Evolutionary conservation across 1,140 invertebrate species (phyloP).

Genomic region (Platyura marginata): DNA sequence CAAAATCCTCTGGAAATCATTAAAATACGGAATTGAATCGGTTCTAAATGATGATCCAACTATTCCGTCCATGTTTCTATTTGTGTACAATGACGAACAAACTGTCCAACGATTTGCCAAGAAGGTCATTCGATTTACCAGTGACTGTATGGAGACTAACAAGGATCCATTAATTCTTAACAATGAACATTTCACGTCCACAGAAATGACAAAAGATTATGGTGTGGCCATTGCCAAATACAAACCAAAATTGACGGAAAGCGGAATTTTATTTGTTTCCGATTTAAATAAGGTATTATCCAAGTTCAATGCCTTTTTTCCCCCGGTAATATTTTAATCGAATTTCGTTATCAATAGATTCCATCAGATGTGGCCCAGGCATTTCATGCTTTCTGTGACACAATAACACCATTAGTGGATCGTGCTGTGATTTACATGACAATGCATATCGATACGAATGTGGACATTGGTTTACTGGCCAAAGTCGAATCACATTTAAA

Average conservation of each 20-base stretch:
- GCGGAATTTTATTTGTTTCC: slow-evolving; percentile 14
- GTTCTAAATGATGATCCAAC: background rate
- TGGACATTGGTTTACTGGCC: background rate
- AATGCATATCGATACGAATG: slow-evolving; percentile 2
- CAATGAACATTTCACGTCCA: slow-evolving; percentile 5
- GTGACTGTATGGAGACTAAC: background rate
- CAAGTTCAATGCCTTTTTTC: too few species aligned
- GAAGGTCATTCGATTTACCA: background rate
- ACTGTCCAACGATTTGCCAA: background rate
- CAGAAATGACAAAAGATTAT: slow-evolving; percentile 12
- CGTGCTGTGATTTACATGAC: slow-evolving; percentile 15
- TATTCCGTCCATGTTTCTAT: background rate
- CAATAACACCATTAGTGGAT: slow-evolving; percentile 13
- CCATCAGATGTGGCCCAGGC: slow-evolving; percentile 14
- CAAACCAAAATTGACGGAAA: background rate
- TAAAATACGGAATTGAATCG: background rate
- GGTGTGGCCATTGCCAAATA: slow-evolving; percentile 13
- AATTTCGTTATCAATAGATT: too few species aligned
- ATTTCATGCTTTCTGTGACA: slow-evolving; percentile 20
- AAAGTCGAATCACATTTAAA: background rate
- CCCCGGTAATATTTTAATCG: too few species aligned
- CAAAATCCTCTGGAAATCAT: background rate
- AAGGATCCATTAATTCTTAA: background rate
- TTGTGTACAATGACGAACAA: background rate
- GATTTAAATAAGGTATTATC: slow-evolving; percentile 12